Base-by-base conservation (phyloP, 2,888 invertebrate genomes). In the Azorinus chamasolen region DNA sequence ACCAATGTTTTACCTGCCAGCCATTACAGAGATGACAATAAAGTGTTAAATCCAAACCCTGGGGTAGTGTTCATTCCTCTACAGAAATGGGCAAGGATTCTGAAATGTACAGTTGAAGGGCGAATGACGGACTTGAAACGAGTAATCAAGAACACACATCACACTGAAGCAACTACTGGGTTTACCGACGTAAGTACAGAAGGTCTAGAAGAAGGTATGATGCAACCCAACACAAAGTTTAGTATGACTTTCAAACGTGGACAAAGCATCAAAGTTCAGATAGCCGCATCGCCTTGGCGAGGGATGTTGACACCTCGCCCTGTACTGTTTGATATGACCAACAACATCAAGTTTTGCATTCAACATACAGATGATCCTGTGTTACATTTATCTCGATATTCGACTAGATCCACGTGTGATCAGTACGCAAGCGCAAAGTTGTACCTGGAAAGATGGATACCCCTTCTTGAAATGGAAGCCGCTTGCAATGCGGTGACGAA, bases 401-500 rank as follows among this genome's bases (percentile, higher is more conserved):
- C 83, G 16, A 81, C 80, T 16, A 58, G 46, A 10, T 54, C 74
- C 14, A 76, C 85, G 14, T 64, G 69, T 16, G 53, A 65, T 12
- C 32, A 24, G n/a, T 84, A 83, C 50, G 20, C 50, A 0, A 55
- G 32, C 25, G 53, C 70, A 0, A 48, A 54, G 12, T 46, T 74
- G 8, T 87, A 87, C 58, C 27, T 83, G 1, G 66, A 70, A 16
- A 71, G 68, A 22, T 87, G 88, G 88, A 32, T 83, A 37, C 87
- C 86, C 0, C 48, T 88, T 12, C 62, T 85, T 8, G 72, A 79
- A 39, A 88, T 88, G 88, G 86, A 88, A 59, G 77, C 86, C 18
- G 88, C 85, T 6, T 54, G 65, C 8, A 65, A 66, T 12, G 66
- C 83, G n/a, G 79, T 81, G 8, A 51, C 41, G 0, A 79, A 73